Conservation (phyloP, 2,797 vertebrate species). For the Zonotrichia albicollis region DNA sequence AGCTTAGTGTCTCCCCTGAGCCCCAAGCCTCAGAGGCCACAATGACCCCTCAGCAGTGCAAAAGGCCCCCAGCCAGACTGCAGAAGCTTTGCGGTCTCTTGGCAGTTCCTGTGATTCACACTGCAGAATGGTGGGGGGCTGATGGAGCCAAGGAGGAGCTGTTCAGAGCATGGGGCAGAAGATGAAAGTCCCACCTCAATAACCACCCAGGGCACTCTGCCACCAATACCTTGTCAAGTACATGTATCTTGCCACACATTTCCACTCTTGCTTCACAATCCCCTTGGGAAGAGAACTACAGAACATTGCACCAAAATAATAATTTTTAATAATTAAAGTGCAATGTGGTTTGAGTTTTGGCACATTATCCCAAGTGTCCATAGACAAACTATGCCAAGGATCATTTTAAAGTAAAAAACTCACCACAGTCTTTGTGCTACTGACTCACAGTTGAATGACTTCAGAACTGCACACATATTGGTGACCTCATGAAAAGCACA, state of each 20-base stretch:
- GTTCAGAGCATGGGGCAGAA: background rate
- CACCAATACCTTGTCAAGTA: background rate
- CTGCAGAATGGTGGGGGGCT: background rate
- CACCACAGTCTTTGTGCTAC: background rate
- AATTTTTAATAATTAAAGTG: background rate
- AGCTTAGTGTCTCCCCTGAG: background rate
- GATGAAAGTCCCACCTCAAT: background rate
- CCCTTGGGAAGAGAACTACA: background rate
- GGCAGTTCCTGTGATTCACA: background rate
- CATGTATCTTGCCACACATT: background rate
- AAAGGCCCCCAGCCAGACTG: background rate
- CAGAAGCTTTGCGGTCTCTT: background rate
- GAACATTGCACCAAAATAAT: background rate
- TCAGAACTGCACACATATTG: background rate
- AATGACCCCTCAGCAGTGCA: background rate
- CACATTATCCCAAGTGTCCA: background rate
- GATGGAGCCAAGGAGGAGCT: background rate
- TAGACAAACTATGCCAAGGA: background rate
- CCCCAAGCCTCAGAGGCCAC: background rate
- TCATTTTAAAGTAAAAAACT: background rate
- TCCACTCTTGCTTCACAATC: rapidly evolving
- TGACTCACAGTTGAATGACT: background rate
- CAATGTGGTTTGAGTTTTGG: background rate
- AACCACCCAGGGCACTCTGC: rapidly evolving
- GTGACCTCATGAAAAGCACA: background rate